phyloP scores from a whole-genome alignment of 2,113 vertebrate genomes.

The Grantiella picta region DNA sequence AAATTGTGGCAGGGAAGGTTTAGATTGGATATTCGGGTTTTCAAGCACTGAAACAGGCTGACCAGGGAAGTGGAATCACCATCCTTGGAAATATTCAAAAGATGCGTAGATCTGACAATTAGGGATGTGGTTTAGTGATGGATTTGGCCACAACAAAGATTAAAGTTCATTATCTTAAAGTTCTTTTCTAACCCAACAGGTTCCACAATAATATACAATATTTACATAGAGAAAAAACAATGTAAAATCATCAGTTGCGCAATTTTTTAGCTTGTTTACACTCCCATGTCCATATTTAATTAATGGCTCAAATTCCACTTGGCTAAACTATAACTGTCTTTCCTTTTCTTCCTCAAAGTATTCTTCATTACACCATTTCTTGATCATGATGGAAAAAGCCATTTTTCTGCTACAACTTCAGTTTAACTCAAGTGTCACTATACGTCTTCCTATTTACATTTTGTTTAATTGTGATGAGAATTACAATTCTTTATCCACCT shows the following conservation, averaged over 20 bases:
- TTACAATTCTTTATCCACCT: neutral
- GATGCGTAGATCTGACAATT: rapidly evolving
- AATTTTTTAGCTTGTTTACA: neutral
- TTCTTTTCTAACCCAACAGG: neutral
- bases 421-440: neutral
- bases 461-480: neutral
- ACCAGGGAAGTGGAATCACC: neutral
- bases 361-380: neutral
- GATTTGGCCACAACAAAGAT: neutral
- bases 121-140: neutral
- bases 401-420: neutral
- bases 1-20: neutral
- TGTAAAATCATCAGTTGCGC: neutral
- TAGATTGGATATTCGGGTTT: neutral
- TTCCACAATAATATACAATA: neutral
- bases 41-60: neutral
- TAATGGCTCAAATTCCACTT: neutral
- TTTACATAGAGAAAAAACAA: neutral
- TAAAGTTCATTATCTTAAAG: neutral
- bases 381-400: neutral
- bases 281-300: neutral
- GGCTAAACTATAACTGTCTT: neutral
- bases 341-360: neutral
- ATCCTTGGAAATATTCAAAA: neutral
- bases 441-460: neutral